Base-by-base conservation (phyloP, 2,797 vertebrate species). In the Brachyrhaphis roseni region DNA sequence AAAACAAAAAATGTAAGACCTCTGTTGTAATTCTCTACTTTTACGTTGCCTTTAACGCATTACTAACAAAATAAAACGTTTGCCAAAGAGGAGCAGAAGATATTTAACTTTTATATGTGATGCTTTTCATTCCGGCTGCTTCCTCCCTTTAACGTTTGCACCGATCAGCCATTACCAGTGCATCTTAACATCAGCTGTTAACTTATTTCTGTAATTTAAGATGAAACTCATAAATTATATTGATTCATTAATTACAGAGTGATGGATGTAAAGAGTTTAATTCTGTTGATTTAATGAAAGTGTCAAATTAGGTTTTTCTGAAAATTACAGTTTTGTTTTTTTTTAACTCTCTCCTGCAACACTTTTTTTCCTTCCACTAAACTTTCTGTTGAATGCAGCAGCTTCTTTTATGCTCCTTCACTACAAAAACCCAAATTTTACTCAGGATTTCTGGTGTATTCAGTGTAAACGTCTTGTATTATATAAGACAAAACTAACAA, bases 41-140 rank as follows among this genome's bases (percentile, higher is more conserved):
- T 90, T 81, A 57, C 75, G 78, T 85, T 90, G 92, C 89, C 90
- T 94, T 92, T 78, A 86, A 78, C 82, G 74, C 79, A 31, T 59
- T 16, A 59, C 57, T 55, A 55, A 15, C 12, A 59, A 59, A 59
- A 57, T 57, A 28, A 59, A 28, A 79, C 77, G 78, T 86, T 80
- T 86, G 85, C 92, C 93, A 93, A 93, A 94, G 92, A 94, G 71
- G 79, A 86, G 59, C 76, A 82, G 75, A 41, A 57, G 15, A 45
- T 85, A 53, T 49, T 55, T 26, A 26, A n/a, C 53, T 55, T n/a
- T 55, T 82, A 18, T 31, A 73, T 43, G 57, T 72, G 76, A 78
- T 57, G 36, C 72, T 74, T 84, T 74, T 23, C 71, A 74, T 78
- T 86, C 51, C 20, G 74, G 72, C 49, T 89, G 85, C 86, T 84